Evolutionary conservation across 2,888 invertebrate genomes (phyloP), one percentile per base, ranked within the genome.

Genomic region (Drosophila pegasa): DNA sequence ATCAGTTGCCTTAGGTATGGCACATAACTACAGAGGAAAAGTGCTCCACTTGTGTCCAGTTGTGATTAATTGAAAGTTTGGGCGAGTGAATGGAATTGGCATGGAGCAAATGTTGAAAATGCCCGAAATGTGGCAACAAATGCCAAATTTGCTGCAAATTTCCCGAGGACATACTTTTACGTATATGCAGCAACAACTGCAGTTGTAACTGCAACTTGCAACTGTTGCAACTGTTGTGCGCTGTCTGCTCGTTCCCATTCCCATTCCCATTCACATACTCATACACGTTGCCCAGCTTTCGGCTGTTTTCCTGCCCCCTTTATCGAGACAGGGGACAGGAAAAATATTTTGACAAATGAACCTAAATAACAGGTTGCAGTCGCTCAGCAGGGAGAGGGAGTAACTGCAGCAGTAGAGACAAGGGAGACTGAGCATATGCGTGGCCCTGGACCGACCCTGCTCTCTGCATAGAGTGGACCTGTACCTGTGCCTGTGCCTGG

Each of bases 271-370:
- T 51, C 48, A 51, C 64, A 37, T 50, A 12, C 20, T 9, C 9
- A 27, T 2, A 6, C 9, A 10, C 43, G 27, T 22, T 27, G 43
- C n/a, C 37, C 75, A 69, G 78, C 71, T 63, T 69, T 75, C 43
- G 75, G 58, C 66, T 50, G 75, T 75, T 74, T 77, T 74, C 75
- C 60, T 71, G 67, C 73, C 82, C 74, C 74, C 78, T 80, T 69
- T 74, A 80, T 86, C 63, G 71, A 88, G 71, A 63, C 50, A 33
- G 83, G 83, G 85, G 77, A 86, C 77, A 79, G 75, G 88, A 88
- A 88, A 89, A 80, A 89, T 90, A 91, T 91, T 92, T 92, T 92
- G 92, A 92, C 92, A 92, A 92, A 92, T 92, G 92, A 92, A 91
- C 83, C 90, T 86, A 92, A 92, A 92, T 92, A 92, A 92, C 92